Conservation (phyloP, 2,888 invertebrate species). For the Ypsolopha scabrella region DNA sequence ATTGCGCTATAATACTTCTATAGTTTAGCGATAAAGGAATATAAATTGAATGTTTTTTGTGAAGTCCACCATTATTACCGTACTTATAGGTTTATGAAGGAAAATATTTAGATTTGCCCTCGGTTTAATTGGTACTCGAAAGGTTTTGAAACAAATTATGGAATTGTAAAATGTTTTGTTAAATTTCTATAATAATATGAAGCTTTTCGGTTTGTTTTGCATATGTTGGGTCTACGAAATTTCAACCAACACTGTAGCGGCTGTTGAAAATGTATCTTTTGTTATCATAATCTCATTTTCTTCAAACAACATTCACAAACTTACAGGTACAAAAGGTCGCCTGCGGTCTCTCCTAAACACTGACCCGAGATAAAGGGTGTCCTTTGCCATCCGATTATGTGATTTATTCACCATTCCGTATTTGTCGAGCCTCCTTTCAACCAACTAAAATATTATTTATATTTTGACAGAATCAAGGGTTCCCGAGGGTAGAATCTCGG, state of each 20-base stretch:
- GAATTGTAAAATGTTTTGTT: too few species aligned
- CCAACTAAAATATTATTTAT: conserved; percentile 47
- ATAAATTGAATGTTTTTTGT: not conserved
- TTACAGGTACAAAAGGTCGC: not conserved
- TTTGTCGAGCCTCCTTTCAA: conserved; percentile 23
- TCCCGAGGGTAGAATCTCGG: conserved; percentile 37
- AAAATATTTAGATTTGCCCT: too few species aligned
- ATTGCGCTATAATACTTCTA: not conserved
- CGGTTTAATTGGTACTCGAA: not conserved
- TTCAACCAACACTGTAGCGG: too few species aligned
- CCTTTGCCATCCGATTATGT: conserved; percentile 46
- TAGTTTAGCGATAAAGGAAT: not conserved
- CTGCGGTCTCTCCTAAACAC: not conserved
- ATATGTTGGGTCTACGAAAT: too few species aligned
- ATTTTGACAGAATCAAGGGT: conserved; percentile 50
- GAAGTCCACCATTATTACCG: not conserved
- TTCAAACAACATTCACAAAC: not conserved
- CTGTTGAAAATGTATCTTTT: not conserved
- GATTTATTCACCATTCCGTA: conserved; percentile 47
- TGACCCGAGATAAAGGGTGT: not conserved
- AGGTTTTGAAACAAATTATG: too few species aligned
- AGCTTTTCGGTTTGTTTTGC: too few species aligned
- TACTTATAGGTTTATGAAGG: not conserved
- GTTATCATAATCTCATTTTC: not conserved
- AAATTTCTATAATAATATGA: too few species aligned